phyloP scores from a whole-genome alignment of 1,140 invertebrate genomes.

The Amyelois transitella region DNA sequence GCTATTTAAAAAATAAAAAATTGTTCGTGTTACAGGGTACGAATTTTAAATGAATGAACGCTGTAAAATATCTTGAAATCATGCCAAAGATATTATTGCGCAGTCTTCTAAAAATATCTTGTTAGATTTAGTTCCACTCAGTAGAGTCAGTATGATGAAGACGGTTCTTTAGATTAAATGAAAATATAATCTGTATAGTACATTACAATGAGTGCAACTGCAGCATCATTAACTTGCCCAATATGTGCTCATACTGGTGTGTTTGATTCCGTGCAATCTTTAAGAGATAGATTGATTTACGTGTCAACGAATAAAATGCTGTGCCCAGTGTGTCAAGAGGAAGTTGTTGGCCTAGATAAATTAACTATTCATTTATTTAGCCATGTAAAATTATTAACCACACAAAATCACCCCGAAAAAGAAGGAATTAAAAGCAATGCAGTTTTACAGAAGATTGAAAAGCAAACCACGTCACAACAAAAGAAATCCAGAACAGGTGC shows the following conservation, averaged over 20 bases:
- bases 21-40: background rate
- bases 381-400: slow-evolving; percentile 69
- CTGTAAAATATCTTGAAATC: slow-evolving; percentile 55
- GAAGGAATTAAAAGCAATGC: slow-evolving; percentile 17
- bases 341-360: slow-evolving; percentile 85
- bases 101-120: slow-evolving; percentile 61
- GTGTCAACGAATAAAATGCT: slow-evolving; percentile 82
- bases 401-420: slow-evolving; percentile 18
- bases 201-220: slow-evolving; percentile 67
- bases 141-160: slow-evolving; percentile 23
- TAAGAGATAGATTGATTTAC: slow-evolving; percentile 82
- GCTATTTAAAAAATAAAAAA: background rate
- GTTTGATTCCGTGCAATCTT: slow-evolving; percentile 80
- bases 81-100: slow-evolving; percentile 52
- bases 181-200: slow-evolving; percentile 7
- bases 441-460: slow-evolving; percentile 18
- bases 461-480: slow-evolving; percentile 20
- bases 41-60: slow-evolving; percentile 7
- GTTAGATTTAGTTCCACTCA: slow-evolving; percentile 48
- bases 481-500: slow-evolving; percentile 36
- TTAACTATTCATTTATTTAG: slow-evolving; percentile 89
- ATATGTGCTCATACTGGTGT: slow-evolving; percentile 81
- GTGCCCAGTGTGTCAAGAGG: slow-evolving; percentile 85
- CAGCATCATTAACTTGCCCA: slow-evolving; percentile 81
- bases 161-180: slow-evolving; percentile 14